Percentiles rank a stretch among this genome's conserved stretches.
phyloP scores from a whole-genome alignment of 2,797 vertebrate genomes.

The Simalia tracyae region DNA sequence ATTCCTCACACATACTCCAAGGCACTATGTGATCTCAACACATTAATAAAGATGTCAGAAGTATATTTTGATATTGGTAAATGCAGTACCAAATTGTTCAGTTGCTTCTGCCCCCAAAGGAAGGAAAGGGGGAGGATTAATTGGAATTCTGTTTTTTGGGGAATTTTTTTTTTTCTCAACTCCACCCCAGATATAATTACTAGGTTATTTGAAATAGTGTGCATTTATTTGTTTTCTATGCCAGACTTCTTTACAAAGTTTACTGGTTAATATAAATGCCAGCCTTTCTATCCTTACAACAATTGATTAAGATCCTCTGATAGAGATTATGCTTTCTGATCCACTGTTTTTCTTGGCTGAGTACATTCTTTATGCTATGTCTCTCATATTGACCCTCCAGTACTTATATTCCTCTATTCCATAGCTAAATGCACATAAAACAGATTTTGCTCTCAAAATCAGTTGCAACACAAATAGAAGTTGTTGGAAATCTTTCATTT shows the following conservation, averaged over 20 bases:
- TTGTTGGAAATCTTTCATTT: not conserved
- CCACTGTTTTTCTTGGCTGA: not conserved
- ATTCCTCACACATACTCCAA: not conserved
- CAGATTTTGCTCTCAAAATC: not conserved
- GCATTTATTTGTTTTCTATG: not conserved
- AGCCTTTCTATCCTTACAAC: not conserved
- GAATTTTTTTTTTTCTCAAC: slow-evolving; percentile 42
- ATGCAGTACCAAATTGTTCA: slow-evolving; percentile 23
- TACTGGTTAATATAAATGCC: not conserved
- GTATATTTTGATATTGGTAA: slow-evolving; percentile 6
- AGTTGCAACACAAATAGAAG: not conserved
- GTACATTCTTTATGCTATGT: not conserved
- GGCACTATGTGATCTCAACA: not conserved
- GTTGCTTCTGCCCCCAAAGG: slow-evolving; percentile 35
- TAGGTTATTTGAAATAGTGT: not conserved
- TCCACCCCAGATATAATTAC: slow-evolving; percentile 58
- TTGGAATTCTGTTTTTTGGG: slow-evolving; percentile 55
- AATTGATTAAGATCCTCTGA: not conserved
- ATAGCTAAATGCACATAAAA: not conserved
- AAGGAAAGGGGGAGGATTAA: slow-evolving; percentile 41
- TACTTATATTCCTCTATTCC: not conserved
- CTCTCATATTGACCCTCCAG: not conserved
- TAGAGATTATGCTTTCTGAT: not conserved
- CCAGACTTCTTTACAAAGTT: not conserved
- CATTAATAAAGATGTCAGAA: slow-evolving; percentile 11